Conservation (phyloP, 2,113 vertebrate species). For the Hippocampus comes region DNA sequence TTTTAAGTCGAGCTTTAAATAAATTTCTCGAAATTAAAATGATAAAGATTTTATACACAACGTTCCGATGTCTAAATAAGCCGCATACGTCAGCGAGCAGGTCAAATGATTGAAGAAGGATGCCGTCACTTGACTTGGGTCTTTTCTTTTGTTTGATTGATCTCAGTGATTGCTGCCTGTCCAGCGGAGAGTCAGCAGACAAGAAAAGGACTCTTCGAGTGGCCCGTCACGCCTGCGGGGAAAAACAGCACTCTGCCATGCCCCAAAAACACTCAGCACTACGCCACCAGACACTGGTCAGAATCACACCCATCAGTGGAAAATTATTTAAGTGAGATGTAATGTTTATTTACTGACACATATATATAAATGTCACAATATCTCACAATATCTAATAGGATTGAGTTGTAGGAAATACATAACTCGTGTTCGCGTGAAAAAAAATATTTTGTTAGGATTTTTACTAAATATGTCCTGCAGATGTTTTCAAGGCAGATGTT, state of each 20-base stretch:
- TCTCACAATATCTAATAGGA: too few relatives aligned
- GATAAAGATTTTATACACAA: too few relatives aligned
- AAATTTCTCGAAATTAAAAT: too few relatives aligned
- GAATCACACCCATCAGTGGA: background rate
- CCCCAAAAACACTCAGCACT: slow-evolving; percentile 57
- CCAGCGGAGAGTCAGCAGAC: slow-evolving; percentile 47
- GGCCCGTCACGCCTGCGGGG: slow-evolving; percentile 70
- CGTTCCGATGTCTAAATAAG: slow-evolving; percentile 52
- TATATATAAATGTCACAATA: too few relatives aligned
- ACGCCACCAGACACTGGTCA: slow-evolving; percentile 78
- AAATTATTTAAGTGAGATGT: background rate
- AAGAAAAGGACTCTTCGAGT: slow-evolving; percentile 75
- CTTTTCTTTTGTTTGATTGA: background rate
- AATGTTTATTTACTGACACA: too few relatives aligned
- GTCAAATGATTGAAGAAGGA: background rate
- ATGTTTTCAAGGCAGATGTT: too few relatives aligned
- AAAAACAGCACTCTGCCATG: slow-evolving; percentile 56
- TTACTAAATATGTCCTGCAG: background rate
- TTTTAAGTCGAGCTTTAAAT: too few relatives aligned
- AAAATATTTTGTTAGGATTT: background rate
- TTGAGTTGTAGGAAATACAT: too few relatives aligned
- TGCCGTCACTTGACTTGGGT: background rate
- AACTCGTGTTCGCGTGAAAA: too few relatives aligned
- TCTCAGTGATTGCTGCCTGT: slow-evolving; percentile 71
- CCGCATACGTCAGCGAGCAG: slow-evolving; percentile 61